These are phyloP conservation scores for Propithecus perrieri DNA, from an alignment of 2,797 vertebrate genomes.

Conservation along the genomic window DNA sequence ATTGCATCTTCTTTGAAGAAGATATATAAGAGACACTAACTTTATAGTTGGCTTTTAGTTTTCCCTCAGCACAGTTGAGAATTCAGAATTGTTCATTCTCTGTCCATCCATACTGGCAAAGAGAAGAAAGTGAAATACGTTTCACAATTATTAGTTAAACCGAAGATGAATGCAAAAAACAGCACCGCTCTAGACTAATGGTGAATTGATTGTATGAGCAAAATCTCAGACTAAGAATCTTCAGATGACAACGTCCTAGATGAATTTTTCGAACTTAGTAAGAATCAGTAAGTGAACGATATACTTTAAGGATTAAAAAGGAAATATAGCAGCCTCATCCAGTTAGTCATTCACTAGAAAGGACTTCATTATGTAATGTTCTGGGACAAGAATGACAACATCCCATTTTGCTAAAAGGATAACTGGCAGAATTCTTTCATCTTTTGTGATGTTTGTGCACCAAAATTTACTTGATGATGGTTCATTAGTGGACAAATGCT, in stretches of 20 bases:
- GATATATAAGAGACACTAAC: not conserved
- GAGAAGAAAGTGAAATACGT: not conserved
- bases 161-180: not conserved
- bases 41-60: slow-evolving; percentile 11
- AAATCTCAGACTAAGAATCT: not conserved
- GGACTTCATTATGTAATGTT: not conserved
- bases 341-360: not conserved
- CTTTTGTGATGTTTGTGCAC: not conserved
- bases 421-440: not conserved
- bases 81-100: not conserved
- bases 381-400: not conserved
- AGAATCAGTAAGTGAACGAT: not conserved
- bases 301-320: not conserved
- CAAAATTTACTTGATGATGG: not conserved
- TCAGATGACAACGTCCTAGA: not conserved
- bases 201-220: not conserved
- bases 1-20: not conserved
- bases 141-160: not conserved
- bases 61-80: not conserved
- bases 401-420: not conserved
- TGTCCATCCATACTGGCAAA: not conserved
- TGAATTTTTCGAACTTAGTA: not conserved
- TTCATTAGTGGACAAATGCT: not conserved
- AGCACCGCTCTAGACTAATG: not conserved
- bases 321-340: not conserved